Evolutionary conservation across 2,888 invertebrate genomes (phyloP), one percentile per base, ranked within the genome.

Genomic region (Vannuccia rotundouncinata): DNA sequence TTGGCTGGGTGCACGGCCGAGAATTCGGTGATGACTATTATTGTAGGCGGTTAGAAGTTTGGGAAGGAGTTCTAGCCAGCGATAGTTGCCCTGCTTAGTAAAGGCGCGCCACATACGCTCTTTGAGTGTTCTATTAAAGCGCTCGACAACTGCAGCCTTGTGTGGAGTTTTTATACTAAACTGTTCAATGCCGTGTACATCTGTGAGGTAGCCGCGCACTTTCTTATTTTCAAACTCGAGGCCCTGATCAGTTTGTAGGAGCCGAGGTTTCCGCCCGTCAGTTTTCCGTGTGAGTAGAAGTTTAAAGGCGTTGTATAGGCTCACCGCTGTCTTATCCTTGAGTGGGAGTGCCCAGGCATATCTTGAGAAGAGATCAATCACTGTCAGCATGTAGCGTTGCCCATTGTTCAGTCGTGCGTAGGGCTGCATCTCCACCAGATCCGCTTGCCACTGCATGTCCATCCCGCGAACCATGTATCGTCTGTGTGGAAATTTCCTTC

Each of bases 361-460:
- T 13, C 66, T 5, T 13, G 66, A 66, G 66, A 66, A 66, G 25
- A 13, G 22, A 22, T 66, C 66, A 66, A 66, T 66, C 66, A 66
- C 66, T 66, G 22, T 66, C 66, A 66, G 66, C 22, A 13, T 5
- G 5, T 66, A 66, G 66, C 10, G 66, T 13, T 66, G 22, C 5
- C 25, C 66, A 5, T 66, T 66, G 25, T 66, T 66, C 66, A 66
- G 10, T 66, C 66, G 66, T 66, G 66, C 5, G 25, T 13, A 5
- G 5, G 66, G 10, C 25, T 66, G 66, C 66, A 66, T 66, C 66
- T 66, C 66, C 66, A 66, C 25, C 2, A 66, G 22, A 22, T 66
- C 66, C 66, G 66, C 66, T 22, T 66, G 66, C 22, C 66, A 66
- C 66, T 66, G 66, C 66, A 66, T 66, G 66, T 66, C 66, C 66